These are phyloP conservation scores for Drosophila equinoxialis DNA, from an alignment of 1,140 invertebrate genomes.

Conservation along the genomic window DNA sequence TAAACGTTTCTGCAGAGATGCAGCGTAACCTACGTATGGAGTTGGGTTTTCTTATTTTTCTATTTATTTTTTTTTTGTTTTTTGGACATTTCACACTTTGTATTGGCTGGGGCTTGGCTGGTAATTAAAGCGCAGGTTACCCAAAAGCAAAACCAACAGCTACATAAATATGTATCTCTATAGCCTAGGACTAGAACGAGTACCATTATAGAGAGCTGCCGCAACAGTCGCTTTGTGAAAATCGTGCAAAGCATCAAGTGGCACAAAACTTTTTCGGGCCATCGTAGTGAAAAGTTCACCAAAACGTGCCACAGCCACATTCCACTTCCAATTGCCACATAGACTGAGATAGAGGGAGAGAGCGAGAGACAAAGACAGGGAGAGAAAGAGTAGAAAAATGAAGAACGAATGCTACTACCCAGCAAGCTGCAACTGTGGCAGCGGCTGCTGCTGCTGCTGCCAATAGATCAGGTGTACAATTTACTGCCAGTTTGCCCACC, in stretches of 20 bases:
- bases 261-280: constrained; percentile 16
- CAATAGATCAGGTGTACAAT: constrained; percentile 51
- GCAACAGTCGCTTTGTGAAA: constrained; percentile 9
- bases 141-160: constrained; percentile 11
- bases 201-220: background rate
- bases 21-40: background rate
- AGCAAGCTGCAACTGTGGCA: constrained; percentile 37
- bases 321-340: constrained; percentile 25
- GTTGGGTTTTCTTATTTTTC: background rate
- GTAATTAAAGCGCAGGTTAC: constrained; percentile 15
- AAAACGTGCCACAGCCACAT: constrained; percentile 29
- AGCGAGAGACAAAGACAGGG: background rate
- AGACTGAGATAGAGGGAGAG: background rate
- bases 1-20: constrained; percentile 5
- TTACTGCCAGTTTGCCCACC: constrained; percentile 37
- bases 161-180: constrained; percentile 12
- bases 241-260: constrained; percentile 26
- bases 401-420: constrained; percentile 11
- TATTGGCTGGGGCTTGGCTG: constrained; percentile 5
- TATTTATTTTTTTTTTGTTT: no score
- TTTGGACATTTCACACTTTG: constrained; percentile 11
- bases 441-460: constrained; percentile 23
- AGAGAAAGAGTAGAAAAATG: background rate
- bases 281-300: constrained; percentile 21
- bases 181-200: constrained; percentile 3